Evolutionary conservation across 2,113 vertebrate genomes (phyloP).

Genomic region (Muscicapa adusta): DNA sequence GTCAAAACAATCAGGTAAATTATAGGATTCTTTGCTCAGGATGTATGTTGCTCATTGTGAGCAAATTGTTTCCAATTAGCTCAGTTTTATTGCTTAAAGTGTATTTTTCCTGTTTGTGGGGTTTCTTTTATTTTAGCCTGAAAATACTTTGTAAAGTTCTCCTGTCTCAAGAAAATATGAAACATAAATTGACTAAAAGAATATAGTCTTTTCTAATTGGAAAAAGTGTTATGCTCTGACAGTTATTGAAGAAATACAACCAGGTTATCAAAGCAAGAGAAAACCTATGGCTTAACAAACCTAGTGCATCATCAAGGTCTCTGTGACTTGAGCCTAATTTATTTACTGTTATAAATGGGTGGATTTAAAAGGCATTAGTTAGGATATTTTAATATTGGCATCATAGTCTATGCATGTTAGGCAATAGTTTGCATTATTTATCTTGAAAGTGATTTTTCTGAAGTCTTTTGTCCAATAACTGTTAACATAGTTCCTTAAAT

Average conservation of each 20-base stretch:
- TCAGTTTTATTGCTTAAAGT: neutral
- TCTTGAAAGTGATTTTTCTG: neutral
- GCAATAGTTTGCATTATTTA: neutral
- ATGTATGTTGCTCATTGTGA: neutral
- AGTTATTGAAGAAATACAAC: neutral
- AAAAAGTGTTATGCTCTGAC: neutral
- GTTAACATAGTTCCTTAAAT: neutral
- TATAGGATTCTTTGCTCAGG: neutral
- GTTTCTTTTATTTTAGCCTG: neutral
- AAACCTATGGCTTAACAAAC: neutral
- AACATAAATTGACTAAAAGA: neutral
- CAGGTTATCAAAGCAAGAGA: neutral
- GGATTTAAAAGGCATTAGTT: neutral
- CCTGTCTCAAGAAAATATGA: neutral
- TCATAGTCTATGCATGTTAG: neutral
- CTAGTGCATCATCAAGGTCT: neutral
- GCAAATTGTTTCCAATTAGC: neutral
- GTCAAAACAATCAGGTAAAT: conserved; percentile 90
- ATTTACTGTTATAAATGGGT: neutral
- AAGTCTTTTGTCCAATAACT: neutral
- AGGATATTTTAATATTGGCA: neutral
- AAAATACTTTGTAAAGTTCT: neutral
- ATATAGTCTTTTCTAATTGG: neutral
- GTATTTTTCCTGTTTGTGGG: neutral
- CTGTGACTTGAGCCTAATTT: neutral